phyloP scores from a whole-genome alignment of 2,888 invertebrate genomes.

The Cacoxenus indagator region DNA sequence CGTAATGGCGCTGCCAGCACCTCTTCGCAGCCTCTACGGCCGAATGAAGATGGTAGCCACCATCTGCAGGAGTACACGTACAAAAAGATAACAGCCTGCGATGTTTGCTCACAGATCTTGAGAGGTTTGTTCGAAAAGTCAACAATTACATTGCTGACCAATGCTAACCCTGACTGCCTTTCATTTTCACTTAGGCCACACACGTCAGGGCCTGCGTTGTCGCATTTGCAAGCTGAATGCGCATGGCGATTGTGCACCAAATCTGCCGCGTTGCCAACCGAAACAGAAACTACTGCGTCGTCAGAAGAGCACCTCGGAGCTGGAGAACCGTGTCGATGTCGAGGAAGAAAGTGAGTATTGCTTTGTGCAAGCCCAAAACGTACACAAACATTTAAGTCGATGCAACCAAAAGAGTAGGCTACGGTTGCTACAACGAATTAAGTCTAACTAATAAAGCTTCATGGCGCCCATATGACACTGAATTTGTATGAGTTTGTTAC shows the following conservation, averaged over 20 bases:
- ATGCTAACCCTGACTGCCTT: not conserved
- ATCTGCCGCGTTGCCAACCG: slow-evolving; percentile 86
- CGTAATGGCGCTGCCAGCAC: slow-evolving; percentile 80
- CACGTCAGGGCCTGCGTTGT: slow-evolving; percentile 90
- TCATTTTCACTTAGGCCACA: slow-evolving; percentile 79
- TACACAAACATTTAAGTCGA: not conserved
- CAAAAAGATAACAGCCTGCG: slow-evolving; percentile 95
- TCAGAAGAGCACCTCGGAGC: slow-evolving; percentile 90
- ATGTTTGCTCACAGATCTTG: slow-evolving; percentile 92
- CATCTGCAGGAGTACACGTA: slow-evolving; percentile 95
- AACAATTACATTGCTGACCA: not conserved
- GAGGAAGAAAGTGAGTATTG: slow-evolving; percentile 86
- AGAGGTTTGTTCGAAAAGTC: slow-evolving; percentile 76
- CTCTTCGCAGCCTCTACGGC: slow-evolving; percentile 68
- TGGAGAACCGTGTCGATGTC: slow-evolving; percentile 79
- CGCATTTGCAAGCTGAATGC: slow-evolving; percentile 92
- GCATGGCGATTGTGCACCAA: slow-evolving; percentile 89
- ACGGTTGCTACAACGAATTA: not conserved
- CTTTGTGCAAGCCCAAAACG: too few relatives aligned
- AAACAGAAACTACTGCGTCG: slow-evolving; percentile 86
- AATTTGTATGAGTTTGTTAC: not conserved
- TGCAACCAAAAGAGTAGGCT: not conserved
- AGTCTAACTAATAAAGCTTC: not conserved
- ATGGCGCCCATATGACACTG: not conserved
- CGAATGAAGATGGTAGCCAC: slow-evolving; percentile 74